Evolutionary conservation across 2,888 invertebrate species (phyloP).

Genomic region (Plebejus anna): DNA sequence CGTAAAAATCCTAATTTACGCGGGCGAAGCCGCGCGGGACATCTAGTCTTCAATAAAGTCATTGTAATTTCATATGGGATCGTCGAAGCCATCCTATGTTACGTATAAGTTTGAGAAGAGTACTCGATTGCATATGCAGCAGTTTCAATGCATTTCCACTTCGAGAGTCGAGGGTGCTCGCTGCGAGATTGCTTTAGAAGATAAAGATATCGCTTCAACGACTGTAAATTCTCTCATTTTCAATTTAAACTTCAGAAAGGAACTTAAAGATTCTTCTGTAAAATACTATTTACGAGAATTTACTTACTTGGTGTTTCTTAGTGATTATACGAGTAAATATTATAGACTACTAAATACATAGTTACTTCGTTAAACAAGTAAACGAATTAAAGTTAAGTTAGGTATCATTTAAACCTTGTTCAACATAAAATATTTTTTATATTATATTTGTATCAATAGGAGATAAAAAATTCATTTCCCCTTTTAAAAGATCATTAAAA

Average conservation of each 20-base stretch:
- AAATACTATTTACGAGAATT: too few relatives aligned
- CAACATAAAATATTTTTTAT: too few relatives aligned
- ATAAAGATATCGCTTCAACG: not conserved
- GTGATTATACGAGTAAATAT: too few relatives aligned
- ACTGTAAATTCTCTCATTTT: not conserved
- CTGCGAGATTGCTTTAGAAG: not conserved
- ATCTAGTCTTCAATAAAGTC: not conserved
- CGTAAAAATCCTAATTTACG: too few relatives aligned
- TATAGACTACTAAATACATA: too few relatives aligned
- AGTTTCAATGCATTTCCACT: not conserved
- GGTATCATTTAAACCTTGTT: too few relatives aligned
- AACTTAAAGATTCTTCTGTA: too few relatives aligned
- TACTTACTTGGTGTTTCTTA: too few relatives aligned
- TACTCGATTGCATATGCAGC: slow-evolving; percentile 9
- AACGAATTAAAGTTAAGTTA: too few relatives aligned
- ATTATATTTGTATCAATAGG: not conserved
- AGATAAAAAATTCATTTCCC: not conserved
- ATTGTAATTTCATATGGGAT: not conserved
- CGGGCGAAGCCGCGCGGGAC: too few relatives aligned
- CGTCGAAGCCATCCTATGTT: not conserved
- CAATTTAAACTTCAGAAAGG: not conserved
- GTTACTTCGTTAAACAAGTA: too few relatives aligned
- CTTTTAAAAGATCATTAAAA: slow-evolving; percentile 15
- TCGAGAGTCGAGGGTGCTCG: not conserved
- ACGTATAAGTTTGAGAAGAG: not conserved